phyloP scores from a whole-genome alignment of 2,888 invertebrate species.

The Nymphalis c-album region DNA sequence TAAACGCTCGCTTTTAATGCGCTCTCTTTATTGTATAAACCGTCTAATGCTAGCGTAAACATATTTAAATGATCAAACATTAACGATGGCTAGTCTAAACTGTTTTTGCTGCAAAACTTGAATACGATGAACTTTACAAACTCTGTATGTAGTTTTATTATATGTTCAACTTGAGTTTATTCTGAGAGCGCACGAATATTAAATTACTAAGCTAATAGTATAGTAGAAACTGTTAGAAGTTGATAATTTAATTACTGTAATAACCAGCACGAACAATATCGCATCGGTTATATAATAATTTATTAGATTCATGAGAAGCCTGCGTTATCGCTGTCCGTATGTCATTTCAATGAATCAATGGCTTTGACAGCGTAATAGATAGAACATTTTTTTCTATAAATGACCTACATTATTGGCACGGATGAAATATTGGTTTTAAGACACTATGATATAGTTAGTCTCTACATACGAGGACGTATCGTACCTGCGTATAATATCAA shows the following conservation, averaged over 20 bases:
- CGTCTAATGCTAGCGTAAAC: constrained; percentile 35
- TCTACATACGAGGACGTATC: not conserved
- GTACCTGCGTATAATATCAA: not conserved
- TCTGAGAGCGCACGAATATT: not conserved
- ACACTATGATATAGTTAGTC: no score
- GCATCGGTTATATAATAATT: not conserved
- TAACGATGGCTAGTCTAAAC: constrained; percentile 23
- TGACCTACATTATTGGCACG: no score
- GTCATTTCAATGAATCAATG: constrained; percentile 5
- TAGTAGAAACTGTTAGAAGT: not conserved
- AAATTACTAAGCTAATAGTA: constrained; percentile 1
- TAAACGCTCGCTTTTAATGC: constrained; percentile 38
- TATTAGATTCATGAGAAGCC: not conserved
- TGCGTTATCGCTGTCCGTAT: not conserved
- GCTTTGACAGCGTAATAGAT: not conserved
- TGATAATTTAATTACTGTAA: not conserved
- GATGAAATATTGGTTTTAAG: no score
- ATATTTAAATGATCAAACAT: constrained; percentile 37
- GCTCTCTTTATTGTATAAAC: constrained; percentile 37
- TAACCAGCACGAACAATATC: not conserved
- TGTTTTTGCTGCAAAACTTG: constrained; percentile 21
- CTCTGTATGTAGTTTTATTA: constrained; percentile 6
- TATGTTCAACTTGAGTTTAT: constrained; percentile 10
- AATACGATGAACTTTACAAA: constrained; percentile 22
- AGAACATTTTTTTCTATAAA: no score